Base-by-base conservation (phyloP, 2,888 invertebrate species). In the Conchocele bisecta region DNA sequence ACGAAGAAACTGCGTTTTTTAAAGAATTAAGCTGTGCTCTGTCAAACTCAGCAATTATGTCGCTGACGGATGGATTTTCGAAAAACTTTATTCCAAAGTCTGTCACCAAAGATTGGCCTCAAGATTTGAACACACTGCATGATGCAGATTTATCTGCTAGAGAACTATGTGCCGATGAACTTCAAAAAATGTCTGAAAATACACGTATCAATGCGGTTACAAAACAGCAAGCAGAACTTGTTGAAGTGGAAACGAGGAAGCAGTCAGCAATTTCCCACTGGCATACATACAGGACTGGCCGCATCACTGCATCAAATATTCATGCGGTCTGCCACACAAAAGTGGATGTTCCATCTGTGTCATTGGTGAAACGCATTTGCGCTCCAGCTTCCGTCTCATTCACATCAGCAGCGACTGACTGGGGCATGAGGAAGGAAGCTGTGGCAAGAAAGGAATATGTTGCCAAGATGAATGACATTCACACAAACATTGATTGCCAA, bases 281-380 rank as follows among this genome's bases (percentile, higher is more conserved):
- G 63, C n/a, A 63, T 11, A 39, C 33, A 3, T 42, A 20, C 37
- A 41, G 59, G 2, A 29, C 20, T 24, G 64, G 69, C 28, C 31
- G 58, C 22, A 22, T 69, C 4, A 68, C 56, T 13, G 68, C 61
- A 24, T 54, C 54, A 17, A 51, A 22, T 20, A 35, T 67, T 41
- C 35, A 56, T 57, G 44, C 51, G 9, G 54, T 53, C 17, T 39
- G 39, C 20, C 57, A 53, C 29, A 64, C 46, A 26, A 39, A 28
- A 3, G 24, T 26, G 6, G n/a, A 20, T 17, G 37, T 44, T 13
- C 57, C 56, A 26, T 50, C 69, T n/a, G 9, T 41, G 6, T 41
- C 24, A 9, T 13, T 60, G 26, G 7, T 50, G 1, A 41, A 29
- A 24, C 26, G 35, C 20, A 28, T 68, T 20, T 61, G 60, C 3